Evolutionary conservation across 2,888 invertebrate species (phyloP), one percentile per base, ranked within the genome.

Genomic region (Spialia ferax): DNA sequence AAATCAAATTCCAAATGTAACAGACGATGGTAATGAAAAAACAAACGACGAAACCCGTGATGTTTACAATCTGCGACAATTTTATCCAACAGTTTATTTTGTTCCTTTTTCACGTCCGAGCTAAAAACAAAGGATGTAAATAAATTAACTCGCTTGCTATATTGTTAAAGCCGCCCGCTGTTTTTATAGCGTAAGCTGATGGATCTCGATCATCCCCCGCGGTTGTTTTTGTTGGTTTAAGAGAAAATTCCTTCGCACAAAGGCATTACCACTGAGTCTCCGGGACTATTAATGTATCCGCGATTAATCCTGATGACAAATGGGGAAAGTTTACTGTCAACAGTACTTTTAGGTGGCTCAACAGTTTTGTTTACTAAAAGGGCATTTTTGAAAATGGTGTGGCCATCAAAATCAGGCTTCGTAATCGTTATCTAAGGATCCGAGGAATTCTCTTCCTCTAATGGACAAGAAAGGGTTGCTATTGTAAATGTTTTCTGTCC

Each of bases 181-280:
- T 63, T 63, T 63, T 63, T 63, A 56, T 63, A 32, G 56, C 63
- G 22, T 63, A 63, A 63, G 63, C 63, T 45, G 63, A 63, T 45
- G 56, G 56, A 56, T 55, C 56, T 32, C 48, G 45, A 63, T 63
- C 45, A 63, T 63, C 63, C 56, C 61, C 55, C 8, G 56, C 55
- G 29, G 63, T 23, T 56, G 63, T 63, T 63, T 59, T 63, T 56
- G 63, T 63, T 55, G 26, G 56, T 45, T 63, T 63, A 32, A 45
- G 45, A 26, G 26, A 15, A 42, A 45, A 52, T 52, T 52, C 23
- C 52, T 23, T 23, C 52, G 22, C 22, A 22, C 50, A 23, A 13
- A 50, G 22, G 50, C 50, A 23, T 50, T 50, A 50, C 20, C 13
- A 23, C 2, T 23, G 11, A 23, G 23, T 50, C 50, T 11, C n/a